Conservation (phyloP, 2,797 vertebrate species). For the Macropus fuliginosus region DNA sequence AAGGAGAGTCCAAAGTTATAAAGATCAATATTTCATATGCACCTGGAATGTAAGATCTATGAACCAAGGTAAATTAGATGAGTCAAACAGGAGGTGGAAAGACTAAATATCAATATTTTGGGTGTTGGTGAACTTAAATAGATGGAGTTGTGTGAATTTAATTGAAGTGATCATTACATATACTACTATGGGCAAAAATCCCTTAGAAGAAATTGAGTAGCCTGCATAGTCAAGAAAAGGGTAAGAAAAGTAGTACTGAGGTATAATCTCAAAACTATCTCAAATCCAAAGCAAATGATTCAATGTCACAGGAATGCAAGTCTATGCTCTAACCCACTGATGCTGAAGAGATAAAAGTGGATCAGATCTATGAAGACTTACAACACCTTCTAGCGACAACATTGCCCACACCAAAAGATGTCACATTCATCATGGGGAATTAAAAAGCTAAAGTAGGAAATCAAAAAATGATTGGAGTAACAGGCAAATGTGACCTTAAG, state of each 20-base stretch:
- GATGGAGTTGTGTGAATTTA: neutral
- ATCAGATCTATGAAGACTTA: neutral
- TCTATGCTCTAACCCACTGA: neutral
- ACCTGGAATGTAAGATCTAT: neutral
- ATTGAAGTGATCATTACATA: neutral
- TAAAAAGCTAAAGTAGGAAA: neutral
- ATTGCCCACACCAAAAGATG: neutral
- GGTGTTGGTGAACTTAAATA: neutral
- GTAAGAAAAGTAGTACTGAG: neutral
- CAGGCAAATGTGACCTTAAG: neutral
- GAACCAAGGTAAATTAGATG: neutral
- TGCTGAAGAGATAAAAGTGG: neutral
- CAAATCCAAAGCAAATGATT: neutral
- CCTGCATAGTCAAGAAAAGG: neutral
- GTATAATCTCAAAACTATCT: neutral
- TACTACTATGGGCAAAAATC: neutral
- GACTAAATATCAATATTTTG: neutral
- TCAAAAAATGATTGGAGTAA: neutral
- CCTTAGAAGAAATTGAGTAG: neutral
- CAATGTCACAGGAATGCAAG: neutral
- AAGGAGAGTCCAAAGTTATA: neutral
- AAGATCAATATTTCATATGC: neutral
- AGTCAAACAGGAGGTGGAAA: neutral
- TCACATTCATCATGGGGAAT: neutral
- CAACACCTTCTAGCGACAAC: neutral